These are phyloP conservation scores for Nannobrachium achirus DNA, from an alignment of 2,113 vertebrate genomes.

Conservation along the genomic window DNA sequence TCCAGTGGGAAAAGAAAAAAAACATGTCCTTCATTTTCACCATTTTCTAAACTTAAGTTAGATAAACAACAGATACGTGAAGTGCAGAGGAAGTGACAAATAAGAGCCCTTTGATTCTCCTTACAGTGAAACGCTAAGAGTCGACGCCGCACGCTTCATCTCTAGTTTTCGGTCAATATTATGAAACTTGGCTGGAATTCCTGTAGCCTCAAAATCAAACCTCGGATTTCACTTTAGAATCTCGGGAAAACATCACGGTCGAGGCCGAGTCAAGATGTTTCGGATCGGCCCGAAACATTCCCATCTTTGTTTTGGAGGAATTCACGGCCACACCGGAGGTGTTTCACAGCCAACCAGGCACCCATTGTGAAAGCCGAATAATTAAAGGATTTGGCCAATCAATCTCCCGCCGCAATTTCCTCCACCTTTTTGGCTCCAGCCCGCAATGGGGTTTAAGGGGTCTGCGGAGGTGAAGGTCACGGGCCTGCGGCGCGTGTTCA, in stretches of 20 bases:
- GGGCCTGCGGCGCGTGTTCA: constrained; percentile 69
- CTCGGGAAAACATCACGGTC: constrained; percentile 23
- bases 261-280: constrained; percentile 16
- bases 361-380: constrained; percentile 69
- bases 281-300: constrained; percentile 21
- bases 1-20: constrained; percentile 38
- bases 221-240: constrained; percentile 35
- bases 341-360: constrained; percentile 33
- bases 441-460: constrained; percentile 69
- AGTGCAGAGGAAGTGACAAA: constrained; percentile 57
- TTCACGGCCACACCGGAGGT: constrained; percentile 35
- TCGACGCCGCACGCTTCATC: constrained; percentile 25
- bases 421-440: constrained; percentile 60
- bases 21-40: constrained; percentile 26
- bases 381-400: constrained; percentile 76
- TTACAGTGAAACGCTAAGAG: constrained; percentile 46
- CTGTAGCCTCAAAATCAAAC: constrained; percentile 42
- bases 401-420: constrained; percentile 73
- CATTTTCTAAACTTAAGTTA: constrained; percentile 20
- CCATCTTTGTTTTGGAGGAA: constrained; percentile 39
- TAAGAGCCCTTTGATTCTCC: constrained; percentile 53
- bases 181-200: constrained; percentile 50
- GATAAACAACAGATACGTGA: constrained; percentile 39
- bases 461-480: constrained; percentile 71
- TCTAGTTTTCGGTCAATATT: constrained; percentile 58